Evolutionary conservation across 2,113 vertebrate genomes (phyloP), one percentile per base, ranked within the genome.

Genomic region (Sinocyclocheilus maitianheensis): DNA sequence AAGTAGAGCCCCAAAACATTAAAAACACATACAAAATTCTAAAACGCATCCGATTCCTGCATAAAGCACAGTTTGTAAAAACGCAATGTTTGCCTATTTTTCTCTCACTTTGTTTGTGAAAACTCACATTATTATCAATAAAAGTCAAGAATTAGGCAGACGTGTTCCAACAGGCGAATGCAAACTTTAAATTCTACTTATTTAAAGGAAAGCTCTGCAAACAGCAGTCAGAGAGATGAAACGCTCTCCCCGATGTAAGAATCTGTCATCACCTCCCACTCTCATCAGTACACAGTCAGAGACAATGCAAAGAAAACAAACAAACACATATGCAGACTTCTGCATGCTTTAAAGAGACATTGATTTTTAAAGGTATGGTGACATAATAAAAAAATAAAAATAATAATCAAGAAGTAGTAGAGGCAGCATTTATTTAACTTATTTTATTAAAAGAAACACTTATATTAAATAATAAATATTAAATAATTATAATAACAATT

Each of bases 191-290:
- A 62, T 62, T 62, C 1, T 24, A 7, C 20, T 58, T 77, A 30
- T 77, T 53, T 37, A 63, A 80, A 40, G 55, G n/a, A 37, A n/a
- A 7, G 22, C 40, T 58, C 34, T 65, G 60, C 79, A 67, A 24
- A 81, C 16, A 51, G 40, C 22, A 81, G 58, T 67, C 12, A 4
- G 9, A 67, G 24, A 48, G 40, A 81, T 81, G 40, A 81, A 13
- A 40, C 22, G 51, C 14, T 77, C 75, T 55, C 24, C 43, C 48
- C 13, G 9, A 22, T 20, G 76, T 72, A 40, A 43, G 69, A 10
- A 55, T 55, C 76, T 53, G 46, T 77, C 76, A 77, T 55, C 76
- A 77, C 46, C 74, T 77, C 74, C 74, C n/a, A 77, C 74, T 76
- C 74, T 76, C 74, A 77, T 77, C 75, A 26, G n/a, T 16, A 63